Evolutionary conservation across 1,140 invertebrate species (phyloP).

Genomic region (Protaetia brevitarsis): DNA sequence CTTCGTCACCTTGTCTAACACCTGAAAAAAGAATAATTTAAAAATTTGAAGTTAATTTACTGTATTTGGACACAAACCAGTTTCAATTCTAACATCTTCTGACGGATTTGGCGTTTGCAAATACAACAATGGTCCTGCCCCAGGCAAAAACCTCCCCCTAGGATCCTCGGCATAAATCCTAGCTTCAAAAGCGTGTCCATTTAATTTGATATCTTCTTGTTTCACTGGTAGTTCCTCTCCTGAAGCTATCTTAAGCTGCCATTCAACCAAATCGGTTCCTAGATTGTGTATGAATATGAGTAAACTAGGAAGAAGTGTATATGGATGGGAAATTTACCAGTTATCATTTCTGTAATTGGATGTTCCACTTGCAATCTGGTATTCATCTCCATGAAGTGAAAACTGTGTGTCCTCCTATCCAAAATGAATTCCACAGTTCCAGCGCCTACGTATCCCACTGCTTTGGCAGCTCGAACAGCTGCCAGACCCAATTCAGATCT

Average conservation of each 20-base stretch:
- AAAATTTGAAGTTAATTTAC: not conserved
- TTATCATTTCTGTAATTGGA: constrained; percentile 98
- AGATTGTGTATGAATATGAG: not conserved
- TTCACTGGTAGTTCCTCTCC: constrained; percentile 79
- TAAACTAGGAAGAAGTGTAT: not conserved
- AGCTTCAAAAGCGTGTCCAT: constrained; percentile 87
- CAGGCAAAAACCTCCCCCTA: constrained; percentile 83
- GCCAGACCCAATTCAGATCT: constrained; percentile 79
- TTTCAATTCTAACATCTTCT: constrained; percentile 72
- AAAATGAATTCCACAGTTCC: constrained; percentile 96
- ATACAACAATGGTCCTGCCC: constrained; percentile 72
- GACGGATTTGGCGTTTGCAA: constrained; percentile 61
- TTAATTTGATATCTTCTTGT: constrained; percentile 74
- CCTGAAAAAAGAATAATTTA: constrained; percentile 37
- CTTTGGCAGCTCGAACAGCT: constrained; percentile 85
- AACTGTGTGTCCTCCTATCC: constrained; percentile 75
- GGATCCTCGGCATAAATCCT: constrained; percentile 93
- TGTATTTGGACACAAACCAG: constrained; percentile 52
- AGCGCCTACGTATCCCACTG: constrained; percentile 93
- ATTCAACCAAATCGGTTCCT: constrained; percentile 91
- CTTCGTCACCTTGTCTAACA: constrained; percentile 76
- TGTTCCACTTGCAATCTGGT: constrained; percentile 94
- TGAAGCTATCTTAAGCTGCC: constrained; percentile 86
- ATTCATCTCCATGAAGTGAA: constrained; percentile 99
- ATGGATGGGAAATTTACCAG: constrained; percentile 52